These are phyloP conservation scores for Taeniopygia guttata DNA, from an alignment of 2,797 vertebrate genomes.

Conservation along the genomic window DNA sequence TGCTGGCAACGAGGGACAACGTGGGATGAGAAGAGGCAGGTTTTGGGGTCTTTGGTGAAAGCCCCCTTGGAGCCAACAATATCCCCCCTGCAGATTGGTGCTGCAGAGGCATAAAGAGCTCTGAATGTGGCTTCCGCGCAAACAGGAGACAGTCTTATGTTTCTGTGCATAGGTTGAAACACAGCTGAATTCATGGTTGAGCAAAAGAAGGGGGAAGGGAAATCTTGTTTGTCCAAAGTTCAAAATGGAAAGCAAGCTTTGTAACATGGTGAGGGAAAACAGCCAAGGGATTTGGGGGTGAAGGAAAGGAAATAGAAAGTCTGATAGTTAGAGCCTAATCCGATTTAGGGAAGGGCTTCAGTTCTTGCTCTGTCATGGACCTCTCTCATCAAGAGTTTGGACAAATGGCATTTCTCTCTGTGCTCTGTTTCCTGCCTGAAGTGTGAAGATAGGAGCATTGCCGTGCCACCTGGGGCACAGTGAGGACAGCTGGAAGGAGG, in stretches of 20 bases:
- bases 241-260: not conserved
- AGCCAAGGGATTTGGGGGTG: not conserved
- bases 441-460: conserved; percentile 56
- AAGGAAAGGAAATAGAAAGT: conserved; percentile 22
- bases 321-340: conserved; percentile 43
- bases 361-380: conserved; percentile 31
- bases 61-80: not conserved
- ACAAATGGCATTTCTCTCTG: conserved; percentile 58
- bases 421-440: conserved; percentile 66
- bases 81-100: not conserved
- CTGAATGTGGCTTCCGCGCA: not conserved
- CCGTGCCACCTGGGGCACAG: conserved; percentile 53
- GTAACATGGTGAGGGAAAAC: not conserved
- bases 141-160: not conserved
- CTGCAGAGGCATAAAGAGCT: not conserved
- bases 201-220: not conserved
- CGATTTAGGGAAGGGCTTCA: conserved; percentile 22
- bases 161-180: not conserved
- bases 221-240: not conserved
- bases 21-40: not conserved
- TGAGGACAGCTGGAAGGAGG: conserved; percentile 63
- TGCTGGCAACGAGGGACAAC: not conserved
- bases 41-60: not conserved
- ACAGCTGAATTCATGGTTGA: not conserved
- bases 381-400: conserved; percentile 42